Evolutionary conservation across 2,888 invertebrate species (phyloP), one percentile per base, ranked within the genome.

Genomic region (Parelbella ahira): DNA sequence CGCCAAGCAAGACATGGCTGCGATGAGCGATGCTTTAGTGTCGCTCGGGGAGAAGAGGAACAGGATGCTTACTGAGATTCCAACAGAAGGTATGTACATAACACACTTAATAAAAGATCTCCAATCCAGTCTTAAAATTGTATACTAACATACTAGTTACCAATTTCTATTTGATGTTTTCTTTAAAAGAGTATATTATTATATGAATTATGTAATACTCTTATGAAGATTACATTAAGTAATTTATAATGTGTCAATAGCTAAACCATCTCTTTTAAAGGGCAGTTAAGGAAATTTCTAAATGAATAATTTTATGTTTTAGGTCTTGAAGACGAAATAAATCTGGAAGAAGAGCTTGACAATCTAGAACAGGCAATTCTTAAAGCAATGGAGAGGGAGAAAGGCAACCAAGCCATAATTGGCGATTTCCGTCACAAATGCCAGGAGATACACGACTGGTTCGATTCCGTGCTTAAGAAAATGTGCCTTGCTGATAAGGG

Each of bases 401-500:
- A 93, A 66, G 88, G 89, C 3, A 92, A 93, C 36, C 94, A 95
- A 67, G 91, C 91, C 44, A 80, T 93, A 7, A 94, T 96, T 32
- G 93, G 95, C 54, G 91, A 92, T 44, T 97, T 94, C 74, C 90
- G 94, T 24, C 91, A 92, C 50, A 83, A 79, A 60, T 90, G 95
- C 45, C 93, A 93, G 60, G 92, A 92, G 43, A 92, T 94, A 25
- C 94, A 95, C 53, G 90, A 90, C 46, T 96, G 94, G 93, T 93
- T 96, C 55, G 96, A 96, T 60, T 89, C 91, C 2, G 81, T 96
- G 0, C 90, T 93, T 3, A 94, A 94, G 61, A 92, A 93, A 56
- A 91, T 95, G 74, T 96, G 96, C 64, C 90, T 91, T 0, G 90
- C 95, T 20, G 96, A 96, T 60, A 95, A 94, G 60, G 95, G 95